A percentile compares a stretch with the other conserved stretches of the same genome.
These are phyloP conservation scores for Calameuta idolon DNA, from an alignment of 2,888 invertebrate species.

Conservation along the genomic window DNA sequence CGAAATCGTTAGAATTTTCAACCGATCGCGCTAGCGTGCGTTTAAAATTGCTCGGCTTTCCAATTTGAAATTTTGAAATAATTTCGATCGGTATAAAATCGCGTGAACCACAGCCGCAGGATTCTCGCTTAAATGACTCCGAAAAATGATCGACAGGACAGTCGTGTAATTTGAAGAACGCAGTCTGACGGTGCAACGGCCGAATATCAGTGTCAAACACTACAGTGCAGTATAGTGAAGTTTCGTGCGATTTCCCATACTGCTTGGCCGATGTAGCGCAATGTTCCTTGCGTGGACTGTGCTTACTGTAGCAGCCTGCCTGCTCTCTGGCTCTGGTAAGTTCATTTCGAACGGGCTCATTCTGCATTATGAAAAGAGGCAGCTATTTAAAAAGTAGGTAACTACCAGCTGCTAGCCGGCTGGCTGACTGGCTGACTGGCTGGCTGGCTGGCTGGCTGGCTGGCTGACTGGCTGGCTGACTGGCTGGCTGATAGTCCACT, in stretches of 20 bases:
- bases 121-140: neutral
- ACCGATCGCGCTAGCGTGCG: neutral
- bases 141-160: neutral
- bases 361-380: neutral
- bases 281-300: conserved; percentile 47
- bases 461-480: too few relatives aligned
- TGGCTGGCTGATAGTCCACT: neutral
- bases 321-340: conserved; percentile 46
- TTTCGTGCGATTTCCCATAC: conserved; percentile 16
- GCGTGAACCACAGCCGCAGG: neutral
- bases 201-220: neutral
- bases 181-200: neutral
- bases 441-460: too few relatives aligned
- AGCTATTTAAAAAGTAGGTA: neutral
- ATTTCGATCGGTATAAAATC: neutral
- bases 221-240: neutral
- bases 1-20: neutral
- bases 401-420: neutral
- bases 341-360: conserved; percentile 14
- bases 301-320: conserved; percentile 42
- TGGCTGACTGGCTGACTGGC: too few relatives aligned
- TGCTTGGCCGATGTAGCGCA: conserved; percentile 49
- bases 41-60: neutral
- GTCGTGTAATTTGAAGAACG: neutral
- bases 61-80: neutral